These are phyloP conservation scores for Noturus placidus DNA, from an alignment of 2,113 vertebrate genomes.

Conservation along the genomic window DNA sequence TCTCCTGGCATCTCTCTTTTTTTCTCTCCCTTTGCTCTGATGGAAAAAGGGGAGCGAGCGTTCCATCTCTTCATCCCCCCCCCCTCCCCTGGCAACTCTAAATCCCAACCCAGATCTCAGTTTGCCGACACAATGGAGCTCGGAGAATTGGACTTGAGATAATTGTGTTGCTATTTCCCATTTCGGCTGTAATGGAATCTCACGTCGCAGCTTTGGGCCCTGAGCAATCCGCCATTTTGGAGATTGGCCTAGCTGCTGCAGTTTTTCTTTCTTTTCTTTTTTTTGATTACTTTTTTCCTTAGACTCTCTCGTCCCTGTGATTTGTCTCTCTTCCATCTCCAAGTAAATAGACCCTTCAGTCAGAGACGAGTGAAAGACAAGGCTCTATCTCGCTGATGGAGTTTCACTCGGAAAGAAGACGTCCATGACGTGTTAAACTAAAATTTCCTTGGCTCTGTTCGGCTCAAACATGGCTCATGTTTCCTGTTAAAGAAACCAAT, in stretches of 20 bases:
- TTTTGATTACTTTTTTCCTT: conserved; percentile 47
- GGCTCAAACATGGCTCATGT: neutral
- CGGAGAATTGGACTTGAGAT: conserved; percentile 74
- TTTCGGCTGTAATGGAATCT: conserved; percentile 74
- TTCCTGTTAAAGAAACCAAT: neutral
- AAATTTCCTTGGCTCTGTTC: neutral
- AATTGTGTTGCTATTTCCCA: conserved; percentile 76
- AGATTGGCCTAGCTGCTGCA: conserved; percentile 57
- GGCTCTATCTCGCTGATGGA: conserved; percentile 13
- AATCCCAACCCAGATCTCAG: conserved; percentile 68
- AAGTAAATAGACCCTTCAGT: conserved; percentile 42
- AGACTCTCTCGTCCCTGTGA: conserved; percentile 52
- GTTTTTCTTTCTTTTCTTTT: conserved; percentile 37
- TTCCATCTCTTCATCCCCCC: conserved; percentile 48
- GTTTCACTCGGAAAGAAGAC: conserved; percentile 6
- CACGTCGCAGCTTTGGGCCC: conserved; percentile 56
- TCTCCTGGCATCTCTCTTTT: conserved; percentile 16
- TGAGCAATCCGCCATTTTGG: conserved; percentile 53
- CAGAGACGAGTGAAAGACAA: conserved; percentile 28
- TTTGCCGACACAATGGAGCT: conserved; percentile 74
- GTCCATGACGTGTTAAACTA: neutral
- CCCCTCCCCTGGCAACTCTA: conserved; percentile 30
- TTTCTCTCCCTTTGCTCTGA: conserved; percentile 50
- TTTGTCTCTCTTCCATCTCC: conserved; percentile 50
- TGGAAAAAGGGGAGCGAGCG: conserved; percentile 57